Evolutionary conservation across 2,797 vertebrate genomes (phyloP).

Genomic region (Myotis findleyi): DNA sequence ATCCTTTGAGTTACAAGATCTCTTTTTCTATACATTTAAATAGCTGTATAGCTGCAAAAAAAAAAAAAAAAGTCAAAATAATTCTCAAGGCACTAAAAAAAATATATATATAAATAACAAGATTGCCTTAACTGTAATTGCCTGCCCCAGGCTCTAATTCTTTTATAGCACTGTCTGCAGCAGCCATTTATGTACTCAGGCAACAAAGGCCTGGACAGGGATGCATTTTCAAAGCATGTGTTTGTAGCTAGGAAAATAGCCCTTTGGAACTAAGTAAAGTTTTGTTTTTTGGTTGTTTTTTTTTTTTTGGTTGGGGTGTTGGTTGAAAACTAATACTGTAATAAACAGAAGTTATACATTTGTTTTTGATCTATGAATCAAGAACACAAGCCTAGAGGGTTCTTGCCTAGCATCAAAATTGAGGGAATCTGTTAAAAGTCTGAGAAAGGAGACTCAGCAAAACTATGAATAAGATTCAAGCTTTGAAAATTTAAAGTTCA

Average conservation of each 20-base stretch:
- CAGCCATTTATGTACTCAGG: constrained; percentile 43
- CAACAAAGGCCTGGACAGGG: background rate
- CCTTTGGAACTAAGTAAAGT: constrained; percentile 51
- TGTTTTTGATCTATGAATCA: constrained; percentile 54
- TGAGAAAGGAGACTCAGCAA: background rate
- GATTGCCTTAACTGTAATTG: constrained; percentile 31
- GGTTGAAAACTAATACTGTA: constrained; percentile 62
- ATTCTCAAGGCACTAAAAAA: constrained; percentile 51
- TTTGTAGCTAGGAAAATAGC: constrained; percentile 56
- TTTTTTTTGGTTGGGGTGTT: constrained; percentile 47
- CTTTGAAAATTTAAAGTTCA: constrained; percentile 32
- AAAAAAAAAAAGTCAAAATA: constrained; percentile 63
- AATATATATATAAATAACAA: background rate
- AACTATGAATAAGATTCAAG: background rate
- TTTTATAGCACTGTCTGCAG: constrained; percentile 44
- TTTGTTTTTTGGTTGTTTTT: background rate
- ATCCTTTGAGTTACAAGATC: constrained; percentile 74
- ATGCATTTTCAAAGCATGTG: constrained; percentile 62
- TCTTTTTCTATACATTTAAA: constrained; percentile 75
- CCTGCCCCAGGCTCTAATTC: constrained; percentile 46
- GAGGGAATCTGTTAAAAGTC: constrained; percentile 11
- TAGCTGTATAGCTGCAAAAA: constrained; percentile 49
- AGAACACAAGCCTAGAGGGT: constrained; percentile 18
- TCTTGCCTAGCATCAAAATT: constrained; percentile 32
- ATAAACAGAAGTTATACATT: constrained; percentile 66